A percentile compares a stretch with the other conserved stretches of the same genome.
These are phyloP conservation scores for Procambarus virginalis DNA, from an alignment of 1,140 invertebrate genomes.

Conservation along the genomic window DNA sequence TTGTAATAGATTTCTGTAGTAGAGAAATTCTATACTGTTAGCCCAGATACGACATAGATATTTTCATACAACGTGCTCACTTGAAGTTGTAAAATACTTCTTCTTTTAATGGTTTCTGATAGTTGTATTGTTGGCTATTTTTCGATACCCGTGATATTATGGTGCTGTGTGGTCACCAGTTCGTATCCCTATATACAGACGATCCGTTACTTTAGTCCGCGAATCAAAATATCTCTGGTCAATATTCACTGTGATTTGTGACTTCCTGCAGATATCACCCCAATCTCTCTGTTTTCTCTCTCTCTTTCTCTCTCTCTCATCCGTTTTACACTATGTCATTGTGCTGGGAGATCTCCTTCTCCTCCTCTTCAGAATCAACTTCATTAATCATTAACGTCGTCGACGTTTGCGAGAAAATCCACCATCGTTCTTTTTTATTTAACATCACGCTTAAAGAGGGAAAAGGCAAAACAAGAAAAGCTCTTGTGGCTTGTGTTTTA, in stretches of 20 bases:
- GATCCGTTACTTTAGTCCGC: slow-evolving; percentile 18
- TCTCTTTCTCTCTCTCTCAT: not conserved
- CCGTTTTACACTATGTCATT: not conserved
- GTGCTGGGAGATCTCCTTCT: slow-evolving; percentile 17
- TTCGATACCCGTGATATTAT: slow-evolving; percentile 62
- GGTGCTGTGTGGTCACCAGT: slow-evolving; percentile 52
- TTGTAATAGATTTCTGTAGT: slow-evolving; percentile 47
- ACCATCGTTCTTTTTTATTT: not conserved
- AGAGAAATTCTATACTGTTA: slow-evolving; percentile 53
- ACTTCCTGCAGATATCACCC: not conserved
- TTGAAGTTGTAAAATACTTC: slow-evolving; percentile 29
- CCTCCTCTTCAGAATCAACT: not conserved
- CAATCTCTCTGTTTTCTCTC: not conserved
- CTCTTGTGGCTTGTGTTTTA: slow-evolving; percentile 38
- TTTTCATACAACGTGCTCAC: slow-evolving; percentile 57
- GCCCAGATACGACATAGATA: slow-evolving; percentile 56
- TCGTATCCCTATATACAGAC: slow-evolving; percentile 14
- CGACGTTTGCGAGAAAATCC: not conserved
- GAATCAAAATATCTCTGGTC: slow-evolving; percentile 44
- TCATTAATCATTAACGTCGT: not conserved
- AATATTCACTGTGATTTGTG: slow-evolving; percentile 30
- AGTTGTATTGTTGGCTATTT: slow-evolving; percentile 58
- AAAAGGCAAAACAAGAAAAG: not conserved
- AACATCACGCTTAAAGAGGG: not conserved
- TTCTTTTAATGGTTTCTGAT: slow-evolving; percentile 39